Evolutionary conservation across 2,888 invertebrate genomes (phyloP).

Genomic region (Seladonia tumulorum): DNA sequence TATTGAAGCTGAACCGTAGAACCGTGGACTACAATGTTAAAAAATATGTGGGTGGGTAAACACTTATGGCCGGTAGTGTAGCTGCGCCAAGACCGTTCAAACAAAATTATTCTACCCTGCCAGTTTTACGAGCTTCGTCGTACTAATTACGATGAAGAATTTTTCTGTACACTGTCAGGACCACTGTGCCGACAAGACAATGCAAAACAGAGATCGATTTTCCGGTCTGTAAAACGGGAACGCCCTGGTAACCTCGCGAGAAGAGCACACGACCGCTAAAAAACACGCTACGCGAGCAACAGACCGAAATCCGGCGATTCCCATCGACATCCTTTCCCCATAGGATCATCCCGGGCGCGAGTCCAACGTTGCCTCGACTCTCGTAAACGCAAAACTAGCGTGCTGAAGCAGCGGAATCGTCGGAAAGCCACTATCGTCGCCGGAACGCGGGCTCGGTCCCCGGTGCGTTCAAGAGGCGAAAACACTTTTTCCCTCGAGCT

Average conservation of each 20-base stretch:
- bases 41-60: no score
- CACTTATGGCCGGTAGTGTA: no score
- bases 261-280: not conserved
- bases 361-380: not conserved
- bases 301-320: not conserved
- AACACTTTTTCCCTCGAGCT: constrained; percentile 12
- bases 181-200: not conserved
- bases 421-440: not conserved
- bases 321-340: not conserved
- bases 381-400: not conserved
- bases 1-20: no score
- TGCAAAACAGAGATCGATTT: not conserved
- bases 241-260: not conserved
- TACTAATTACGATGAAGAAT: not conserved
- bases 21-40: no score
- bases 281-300: not conserved
- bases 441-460: not conserved
- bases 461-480: constrained; percentile 19
- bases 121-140: not conserved
- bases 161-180: not conserved
- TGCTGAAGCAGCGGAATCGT: not conserved
- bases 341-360: not conserved
- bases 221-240: not conserved
- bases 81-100: no score
- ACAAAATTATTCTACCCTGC: no score